Evolutionary conservation across 2,888 invertebrate species (phyloP).

Genomic region (Electrophaes corylata): DNA sequence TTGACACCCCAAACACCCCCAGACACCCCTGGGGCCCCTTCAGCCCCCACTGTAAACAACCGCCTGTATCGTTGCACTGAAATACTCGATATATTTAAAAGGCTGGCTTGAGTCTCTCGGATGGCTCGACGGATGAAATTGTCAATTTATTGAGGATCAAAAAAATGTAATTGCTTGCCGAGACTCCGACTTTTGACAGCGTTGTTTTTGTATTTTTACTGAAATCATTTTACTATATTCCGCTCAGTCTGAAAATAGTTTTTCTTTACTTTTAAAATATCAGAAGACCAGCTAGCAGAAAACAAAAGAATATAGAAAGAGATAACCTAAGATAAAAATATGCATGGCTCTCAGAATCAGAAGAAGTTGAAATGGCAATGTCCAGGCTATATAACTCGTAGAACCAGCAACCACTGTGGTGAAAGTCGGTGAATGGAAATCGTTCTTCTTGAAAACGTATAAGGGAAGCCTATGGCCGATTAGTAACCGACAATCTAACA

Average conservation of each 20-base stretch:
- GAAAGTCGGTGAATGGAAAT: no score
- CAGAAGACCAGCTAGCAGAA: no score
- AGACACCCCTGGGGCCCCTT: slow-evolving; percentile 44
- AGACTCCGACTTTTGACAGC: slow-evolving; percentile 45
- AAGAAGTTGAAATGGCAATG: no score
- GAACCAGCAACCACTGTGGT: no score
- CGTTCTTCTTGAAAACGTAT: no score
- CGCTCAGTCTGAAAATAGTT: neutral
- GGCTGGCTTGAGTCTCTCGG: slow-evolving; percentile 62
- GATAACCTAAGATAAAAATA: no score
- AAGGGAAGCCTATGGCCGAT: no score
- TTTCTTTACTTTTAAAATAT: no score
- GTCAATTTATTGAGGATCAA: slow-evolving; percentile 66
- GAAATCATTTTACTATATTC: slow-evolving; percentile 25
- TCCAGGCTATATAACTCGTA: no score
- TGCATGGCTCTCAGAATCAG: no score
- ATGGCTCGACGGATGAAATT: slow-evolving; percentile 64
- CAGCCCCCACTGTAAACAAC: slow-evolving; percentile 76
- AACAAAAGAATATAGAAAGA: no score
- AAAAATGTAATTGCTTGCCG: slow-evolving; percentile 54
- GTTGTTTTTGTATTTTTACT: slow-evolving; percentile 33
- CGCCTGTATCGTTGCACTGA: slow-evolving; percentile 81
- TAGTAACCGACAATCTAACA: no score
- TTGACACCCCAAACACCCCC: slow-evolving; percentile 62
- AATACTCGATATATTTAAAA: slow-evolving; percentile 82